Evolutionary conservation across 1,140 invertebrate genomes (phyloP), one percentile per base, ranked within the genome.

Genomic region (Zeugodacus cucurbitae): DNA sequence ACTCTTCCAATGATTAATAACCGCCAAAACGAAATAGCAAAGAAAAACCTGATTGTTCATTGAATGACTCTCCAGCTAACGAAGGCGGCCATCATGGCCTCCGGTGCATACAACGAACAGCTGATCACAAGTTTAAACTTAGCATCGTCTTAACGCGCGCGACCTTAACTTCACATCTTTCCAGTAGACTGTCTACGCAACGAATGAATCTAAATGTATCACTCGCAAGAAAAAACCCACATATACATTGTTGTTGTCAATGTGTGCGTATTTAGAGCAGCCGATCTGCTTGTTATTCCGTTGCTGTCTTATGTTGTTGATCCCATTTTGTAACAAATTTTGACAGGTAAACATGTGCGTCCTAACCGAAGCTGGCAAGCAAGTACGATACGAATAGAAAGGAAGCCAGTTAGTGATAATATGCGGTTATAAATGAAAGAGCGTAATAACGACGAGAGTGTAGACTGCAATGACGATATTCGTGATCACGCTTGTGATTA

Each of bases 321-420:
- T 88, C 78, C 88, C 88, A 88, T 88, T 88, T 88, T 88, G 88
- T 86, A 88, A 70, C 70, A 70, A 67, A 85, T 88, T 88, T 88
- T 88, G 88, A 88, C 88, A 88, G 88, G 58, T 88, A 88, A 88
- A 78, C 78, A 57, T 48, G 54, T 26, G 58, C 26, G 82, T 54
- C 4, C 7, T 70, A n/a, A 64, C 44, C 20, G 74, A 48, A 41
- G n/a, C 74, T 4, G 22, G 37, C 37, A 11, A 57, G 41, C 20
- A 7, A 67, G 10, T 32, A 78, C 11, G 62, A 82, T 58, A 22
- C 20, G 29, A 85, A 20, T 70, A 59, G 34, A 57, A 37, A 26
- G 70, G 70, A 78, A 78, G 70, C 20, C n/a, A 78, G 70, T 78
- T 78, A 78, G 6, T 78, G 32, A 26, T 78, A 78, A 78, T 78